Evolutionary conservation across 2,888 invertebrate species (phyloP).

Genomic region (Apantesis nais): DNA sequence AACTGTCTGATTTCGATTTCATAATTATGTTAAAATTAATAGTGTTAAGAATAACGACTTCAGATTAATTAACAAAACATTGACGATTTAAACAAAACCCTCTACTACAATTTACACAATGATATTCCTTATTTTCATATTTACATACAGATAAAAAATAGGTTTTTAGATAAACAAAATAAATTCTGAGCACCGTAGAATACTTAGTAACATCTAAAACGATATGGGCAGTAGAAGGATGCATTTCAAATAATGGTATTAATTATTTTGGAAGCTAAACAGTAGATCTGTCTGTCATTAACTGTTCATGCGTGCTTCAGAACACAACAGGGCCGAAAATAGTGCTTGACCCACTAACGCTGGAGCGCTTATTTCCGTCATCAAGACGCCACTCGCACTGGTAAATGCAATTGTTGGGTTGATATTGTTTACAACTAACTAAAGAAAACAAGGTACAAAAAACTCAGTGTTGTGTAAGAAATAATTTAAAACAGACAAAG

Average conservation of each 20-base stretch:
- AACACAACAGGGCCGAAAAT: slow-evolving; percentile 80
- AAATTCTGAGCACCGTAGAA: not conserved
- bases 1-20: slow-evolving; percentile 58
- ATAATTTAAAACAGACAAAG: not conserved
- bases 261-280: slow-evolving; percentile 56
- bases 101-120: slow-evolving; percentile 28
- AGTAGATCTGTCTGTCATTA: slow-evolving; percentile 67
- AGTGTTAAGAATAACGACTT: too few species aligned
- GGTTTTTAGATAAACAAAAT: not conserved
- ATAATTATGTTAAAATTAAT: slow-evolving; percentile 17
- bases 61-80: slow-evolving; percentile 17
- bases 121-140: not conserved
- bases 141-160: not conserved
- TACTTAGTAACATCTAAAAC: not conserved
- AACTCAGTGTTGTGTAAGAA: not conserved
- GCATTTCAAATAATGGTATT: slow-evolving; percentile 59
- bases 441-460: not conserved
- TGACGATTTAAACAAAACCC: not conserved
- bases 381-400: slow-evolving; percentile 66
- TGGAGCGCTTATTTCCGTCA: slow-evolving; percentile 85
- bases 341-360: slow-evolving; percentile 83
- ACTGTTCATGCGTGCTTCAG: slow-evolving; percentile 70
- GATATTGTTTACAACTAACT: slow-evolving; percentile 59
- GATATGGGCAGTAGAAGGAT: slow-evolving; percentile 39
- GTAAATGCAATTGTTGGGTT: slow-evolving; percentile 57